Conservation (phyloP, 1,140 invertebrate species). For the Protaetia brevitarsis region DNA sequence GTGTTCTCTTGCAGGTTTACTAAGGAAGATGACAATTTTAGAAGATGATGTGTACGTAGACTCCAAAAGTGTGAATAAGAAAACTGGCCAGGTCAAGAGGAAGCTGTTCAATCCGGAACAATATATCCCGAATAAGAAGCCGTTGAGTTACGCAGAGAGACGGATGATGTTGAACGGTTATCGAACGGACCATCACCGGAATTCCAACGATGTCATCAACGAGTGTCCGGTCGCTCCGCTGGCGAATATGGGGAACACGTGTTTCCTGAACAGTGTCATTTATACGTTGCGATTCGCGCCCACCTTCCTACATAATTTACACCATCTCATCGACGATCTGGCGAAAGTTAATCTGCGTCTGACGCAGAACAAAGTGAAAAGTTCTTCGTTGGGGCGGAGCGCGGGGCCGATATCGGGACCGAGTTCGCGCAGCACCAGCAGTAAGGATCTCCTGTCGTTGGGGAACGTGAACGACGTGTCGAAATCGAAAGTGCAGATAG, state of each 20-base stretch:
- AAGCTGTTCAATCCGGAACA: constrained; percentile 1
- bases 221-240: constrained; percentile 68
- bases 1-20: constrained; percentile 32
- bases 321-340: constrained; percentile 74
- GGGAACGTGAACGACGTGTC: constrained; percentile 51
- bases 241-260: constrained; percentile 87
- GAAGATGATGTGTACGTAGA: constrained; percentile 34
- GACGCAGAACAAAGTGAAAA: constrained; percentile 68
- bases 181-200: constrained; percentile 50
- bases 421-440: constrained; percentile 71
- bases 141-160: not conserved
- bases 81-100: constrained; percentile 23
- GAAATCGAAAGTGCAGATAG: constrained; percentile 64
- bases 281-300: constrained; percentile 90
- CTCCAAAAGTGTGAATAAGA: constrained; percentile 26
- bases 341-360: constrained; percentile 65
- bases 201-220: constrained; percentile 46
- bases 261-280: constrained; percentile 87
- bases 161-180: constrained; percentile 56
- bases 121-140: constrained; percentile 10
- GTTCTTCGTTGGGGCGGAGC: constrained; percentile 71
- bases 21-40: constrained; percentile 42
- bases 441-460: constrained; percentile 70
- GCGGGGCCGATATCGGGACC: constrained; percentile 62
- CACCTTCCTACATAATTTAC: constrained; percentile 80